A percentile compares a stretch with the other conserved stretches of the same genome.
phyloP scores from a whole-genome alignment of 2,888 invertebrate species.

The Micoletzkya japonica region DNA sequence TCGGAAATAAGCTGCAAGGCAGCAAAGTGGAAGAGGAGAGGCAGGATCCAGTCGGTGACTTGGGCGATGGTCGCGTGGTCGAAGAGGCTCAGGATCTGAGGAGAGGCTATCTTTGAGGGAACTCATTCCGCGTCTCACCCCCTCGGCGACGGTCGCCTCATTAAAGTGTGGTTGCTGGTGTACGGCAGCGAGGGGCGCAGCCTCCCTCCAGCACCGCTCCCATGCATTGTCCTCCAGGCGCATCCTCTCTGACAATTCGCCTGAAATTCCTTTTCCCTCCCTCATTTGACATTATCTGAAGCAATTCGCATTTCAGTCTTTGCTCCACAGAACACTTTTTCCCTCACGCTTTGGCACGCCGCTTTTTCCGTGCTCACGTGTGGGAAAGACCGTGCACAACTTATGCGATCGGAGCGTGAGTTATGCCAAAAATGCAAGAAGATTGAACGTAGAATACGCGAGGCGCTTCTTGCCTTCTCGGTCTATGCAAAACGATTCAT shows the following conservation, averaged over 20 bases:
- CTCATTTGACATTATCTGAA: too few relatives aligned
- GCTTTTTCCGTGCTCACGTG: too few relatives aligned
- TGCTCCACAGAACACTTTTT: too few relatives aligned
- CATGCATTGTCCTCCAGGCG: conserved; percentile 87
- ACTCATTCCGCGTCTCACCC: conserved; percentile 70
- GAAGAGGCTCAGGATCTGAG: conserved; percentile 34
- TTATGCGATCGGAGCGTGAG: too few relatives aligned
- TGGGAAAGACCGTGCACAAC: too few relatives aligned
- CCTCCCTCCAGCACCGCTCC: conserved; percentile 86
- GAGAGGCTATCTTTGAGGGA: background rate
- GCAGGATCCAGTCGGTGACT: conserved; percentile 33
- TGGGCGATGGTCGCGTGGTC: conserved; percentile 33
- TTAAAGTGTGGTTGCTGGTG: conserved; percentile 91
- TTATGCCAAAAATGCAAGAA: too few relatives aligned
- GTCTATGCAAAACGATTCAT: background rate
- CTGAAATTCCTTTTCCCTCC: conserved; percentile 24
- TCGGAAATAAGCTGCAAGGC: conserved; percentile 18
- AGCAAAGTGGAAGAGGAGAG: conserved; percentile 24
- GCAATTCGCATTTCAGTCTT: background rate
- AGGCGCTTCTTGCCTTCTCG: background rate
- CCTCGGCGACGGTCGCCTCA: conserved; percentile 91
- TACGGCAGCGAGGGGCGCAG: conserved; percentile 83
- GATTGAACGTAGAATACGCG: background rate
- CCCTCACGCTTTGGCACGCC: too few relatives aligned
- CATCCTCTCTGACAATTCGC: conserved; percentile 69